These are phyloP conservation scores for Patagioenas fasciata DNA, from an alignment of 2,113 vertebrate genomes.

Conservation along the genomic window DNA sequence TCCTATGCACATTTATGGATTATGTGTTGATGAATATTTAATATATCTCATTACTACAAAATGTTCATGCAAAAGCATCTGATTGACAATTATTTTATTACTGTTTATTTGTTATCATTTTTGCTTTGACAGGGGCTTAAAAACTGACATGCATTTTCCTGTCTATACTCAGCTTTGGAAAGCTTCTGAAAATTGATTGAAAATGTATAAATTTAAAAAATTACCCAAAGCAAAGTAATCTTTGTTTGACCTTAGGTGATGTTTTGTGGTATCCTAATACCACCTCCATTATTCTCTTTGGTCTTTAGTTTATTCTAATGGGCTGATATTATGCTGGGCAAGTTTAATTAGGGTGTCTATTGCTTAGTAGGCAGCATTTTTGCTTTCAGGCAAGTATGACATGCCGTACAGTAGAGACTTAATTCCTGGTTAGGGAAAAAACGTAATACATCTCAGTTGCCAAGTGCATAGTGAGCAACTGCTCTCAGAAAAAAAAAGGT, in stretches of 20 bases:
- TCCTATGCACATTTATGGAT: not conserved
- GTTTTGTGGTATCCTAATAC: conserved; percentile 9
- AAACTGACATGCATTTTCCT: conserved; percentile 28
- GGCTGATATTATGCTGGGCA: conserved; percentile 40
- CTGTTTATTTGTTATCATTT: conserved; percentile 52
- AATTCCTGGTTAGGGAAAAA: conserved; percentile 51
- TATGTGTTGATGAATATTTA: conserved; percentile 62
- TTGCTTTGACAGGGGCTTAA: conserved; percentile 38
- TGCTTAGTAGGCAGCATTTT: conserved; percentile 57
- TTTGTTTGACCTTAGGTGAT: conserved; percentile 29
- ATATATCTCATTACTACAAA: conserved; percentile 58
- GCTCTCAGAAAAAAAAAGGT: not conserved
- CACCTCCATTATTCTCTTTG: conserved; percentile 37
- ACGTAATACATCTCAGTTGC: conserved; percentile 10
- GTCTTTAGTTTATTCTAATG: conserved; percentile 55
- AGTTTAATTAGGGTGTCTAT: conserved; percentile 62
- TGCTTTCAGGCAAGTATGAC: conserved; percentile 64
- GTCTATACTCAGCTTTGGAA: conserved; percentile 33
- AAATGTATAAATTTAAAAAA: conserved; percentile 29
- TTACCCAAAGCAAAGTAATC: conserved; percentile 27
- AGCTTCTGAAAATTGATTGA: not conserved
- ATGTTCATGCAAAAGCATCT: not conserved
- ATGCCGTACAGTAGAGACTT: conserved; percentile 42
- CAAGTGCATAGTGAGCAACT: not conserved
- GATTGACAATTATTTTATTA: conserved; percentile 66